phyloP scores from a whole-genome alignment of 2,113 vertebrate species.

The Phrynosoma blainvillii region DNA sequence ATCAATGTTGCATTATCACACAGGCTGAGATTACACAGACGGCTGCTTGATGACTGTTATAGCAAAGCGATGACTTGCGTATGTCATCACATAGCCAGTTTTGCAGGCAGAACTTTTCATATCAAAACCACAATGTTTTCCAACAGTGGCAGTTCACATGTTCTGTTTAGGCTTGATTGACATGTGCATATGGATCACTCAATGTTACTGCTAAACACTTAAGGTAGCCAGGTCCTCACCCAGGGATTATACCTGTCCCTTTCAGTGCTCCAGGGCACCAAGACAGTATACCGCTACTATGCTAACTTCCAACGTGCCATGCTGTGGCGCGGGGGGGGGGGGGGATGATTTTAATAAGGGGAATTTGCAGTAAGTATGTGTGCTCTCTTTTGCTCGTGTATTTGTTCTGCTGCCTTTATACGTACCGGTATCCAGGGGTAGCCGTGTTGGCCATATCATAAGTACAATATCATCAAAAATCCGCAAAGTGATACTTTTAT shows the following conservation, averaged over 20 bases:
- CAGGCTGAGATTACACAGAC: neutral
- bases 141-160: neutral
- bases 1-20: neutral
- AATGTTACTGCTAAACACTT: neutral
- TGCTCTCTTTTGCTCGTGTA: too few species aligned
- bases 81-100: neutral
- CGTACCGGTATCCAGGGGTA: too few species aligned
- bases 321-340: too few species aligned
- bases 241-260: neutral
- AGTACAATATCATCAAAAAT: too few species aligned
- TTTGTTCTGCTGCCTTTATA: too few species aligned
- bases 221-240: neutral
- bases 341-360: too few species aligned
- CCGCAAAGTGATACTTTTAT: too few species aligned
- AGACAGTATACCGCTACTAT: neutral
- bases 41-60: neutral
- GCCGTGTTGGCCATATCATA: too few species aligned
- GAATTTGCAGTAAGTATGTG: too few species aligned
- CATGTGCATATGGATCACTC: neutral
- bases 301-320: too few species aligned
- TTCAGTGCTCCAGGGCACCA: neutral
- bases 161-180: neutral
- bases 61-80: neutral
- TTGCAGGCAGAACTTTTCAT: neutral
- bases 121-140: neutral